Evolutionary conservation across 2,113 vertebrate species (phyloP).

Genomic region (Heterochromis multidens): DNA sequence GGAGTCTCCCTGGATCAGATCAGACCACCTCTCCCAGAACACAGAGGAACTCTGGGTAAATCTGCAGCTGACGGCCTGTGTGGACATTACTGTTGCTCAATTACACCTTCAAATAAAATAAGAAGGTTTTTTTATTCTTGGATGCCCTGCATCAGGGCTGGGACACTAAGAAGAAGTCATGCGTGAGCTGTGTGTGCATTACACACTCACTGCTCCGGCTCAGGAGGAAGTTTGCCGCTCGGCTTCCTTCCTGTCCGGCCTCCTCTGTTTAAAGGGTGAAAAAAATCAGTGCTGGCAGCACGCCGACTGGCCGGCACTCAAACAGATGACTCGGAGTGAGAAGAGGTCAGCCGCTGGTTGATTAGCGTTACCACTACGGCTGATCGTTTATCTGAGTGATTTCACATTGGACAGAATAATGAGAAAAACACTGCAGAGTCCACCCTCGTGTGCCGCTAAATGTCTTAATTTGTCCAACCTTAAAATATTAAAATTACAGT

Average conservation of each 20-base stretch:
- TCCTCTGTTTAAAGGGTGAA: conserved; percentile 14
- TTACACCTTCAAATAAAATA: background rate
- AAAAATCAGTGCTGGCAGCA: background rate
- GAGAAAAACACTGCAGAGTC: background rate
- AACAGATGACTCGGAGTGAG: no score
- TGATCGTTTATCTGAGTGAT: background rate
- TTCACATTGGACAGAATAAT: background rate
- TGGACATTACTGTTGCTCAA: background rate
- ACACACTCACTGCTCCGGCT: background rate
- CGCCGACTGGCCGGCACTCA: background rate
- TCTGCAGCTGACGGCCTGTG: background rate
- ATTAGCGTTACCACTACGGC: background rate
- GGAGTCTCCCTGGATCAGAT: background rate
- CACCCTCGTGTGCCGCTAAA: background rate
- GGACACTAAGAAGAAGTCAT: background rate
- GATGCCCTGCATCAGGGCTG: background rate
- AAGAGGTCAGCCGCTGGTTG: background rate
- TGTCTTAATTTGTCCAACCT: no score
- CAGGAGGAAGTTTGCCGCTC: conserved; percentile 18
- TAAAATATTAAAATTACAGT: no score
- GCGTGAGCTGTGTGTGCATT: background rate
- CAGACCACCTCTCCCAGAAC: background rate
- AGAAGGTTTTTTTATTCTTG: background rate
- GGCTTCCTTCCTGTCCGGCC: conserved; percentile 3
- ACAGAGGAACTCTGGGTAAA: background rate